phyloP scores from a whole-genome alignment of 2,797 vertebrate species.

The Hemibagrus guttatus region DNA sequence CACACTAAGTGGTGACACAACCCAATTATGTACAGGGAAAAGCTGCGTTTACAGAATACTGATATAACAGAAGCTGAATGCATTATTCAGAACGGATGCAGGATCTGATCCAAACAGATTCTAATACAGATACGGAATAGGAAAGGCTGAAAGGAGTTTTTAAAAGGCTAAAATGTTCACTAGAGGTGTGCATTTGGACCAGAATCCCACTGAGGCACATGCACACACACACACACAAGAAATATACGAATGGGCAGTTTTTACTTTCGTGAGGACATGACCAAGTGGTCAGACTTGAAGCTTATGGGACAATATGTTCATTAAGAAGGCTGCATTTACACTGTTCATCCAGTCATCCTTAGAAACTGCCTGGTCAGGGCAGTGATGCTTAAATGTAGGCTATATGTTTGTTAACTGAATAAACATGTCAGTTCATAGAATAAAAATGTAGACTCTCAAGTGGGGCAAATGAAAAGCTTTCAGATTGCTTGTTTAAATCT shows the following conservation, averaged over 20 bases:
- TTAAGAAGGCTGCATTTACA: not conserved
- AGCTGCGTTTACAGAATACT: not conserved
- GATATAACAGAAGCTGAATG: not conserved
- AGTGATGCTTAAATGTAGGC: not conserved
- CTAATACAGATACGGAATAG: not conserved
- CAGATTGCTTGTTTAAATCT: not conserved
- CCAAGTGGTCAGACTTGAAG: not conserved
- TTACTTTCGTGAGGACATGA: not conserved
- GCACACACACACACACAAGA: not conserved
- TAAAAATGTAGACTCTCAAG: not conserved
- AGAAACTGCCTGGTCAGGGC: not conserved
- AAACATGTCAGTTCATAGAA: not conserved
- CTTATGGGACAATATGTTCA: not conserved
- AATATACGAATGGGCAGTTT: not conserved
- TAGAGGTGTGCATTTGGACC: not conserved
- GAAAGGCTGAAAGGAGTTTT: not conserved
- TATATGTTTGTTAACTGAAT: not conserved
- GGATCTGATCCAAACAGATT: not conserved
- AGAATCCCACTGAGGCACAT: not conserved
- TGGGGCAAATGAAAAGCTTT: not conserved
- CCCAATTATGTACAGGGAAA: not conserved
- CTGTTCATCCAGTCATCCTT: not conserved
- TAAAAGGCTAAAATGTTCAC: not conserved
- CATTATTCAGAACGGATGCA: not conserved
- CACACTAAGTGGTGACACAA: not conserved